Conservation (phyloP, 2,797 vertebrate species). For the Gallinago solitaria region DNA sequence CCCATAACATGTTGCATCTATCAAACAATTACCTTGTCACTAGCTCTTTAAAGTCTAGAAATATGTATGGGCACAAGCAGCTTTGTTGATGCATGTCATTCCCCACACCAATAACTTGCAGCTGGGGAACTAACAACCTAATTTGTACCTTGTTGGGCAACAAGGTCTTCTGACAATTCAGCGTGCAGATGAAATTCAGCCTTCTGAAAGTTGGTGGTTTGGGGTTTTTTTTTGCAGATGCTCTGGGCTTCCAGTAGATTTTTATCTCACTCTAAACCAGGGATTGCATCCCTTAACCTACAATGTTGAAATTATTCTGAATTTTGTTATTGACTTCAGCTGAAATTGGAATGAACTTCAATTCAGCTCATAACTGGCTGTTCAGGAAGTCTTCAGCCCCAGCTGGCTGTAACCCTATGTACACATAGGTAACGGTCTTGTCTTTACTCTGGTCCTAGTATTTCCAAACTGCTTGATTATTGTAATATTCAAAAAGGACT, state of each 20-base stretch:
- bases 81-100: neutral
- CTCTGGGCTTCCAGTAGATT: neutral
- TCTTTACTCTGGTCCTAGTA: neutral
- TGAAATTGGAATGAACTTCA: neutral
- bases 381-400: neutral
- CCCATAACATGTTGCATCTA: neutral
- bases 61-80: neutral
- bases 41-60: conserved; percentile 18
- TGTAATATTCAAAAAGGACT: neutral
- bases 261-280: neutral
- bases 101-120: neutral
- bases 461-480: neutral
- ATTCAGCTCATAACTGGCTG: neutral
- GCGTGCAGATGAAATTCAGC: neutral
- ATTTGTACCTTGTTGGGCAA: neutral
- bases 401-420: neutral
- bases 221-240: neutral
- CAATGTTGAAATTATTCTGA: neutral
- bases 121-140: conserved; percentile 15
- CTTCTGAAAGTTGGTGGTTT: neutral
- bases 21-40: conserved; percentile 48
- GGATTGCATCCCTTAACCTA: neutral
- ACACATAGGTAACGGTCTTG: neutral
- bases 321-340: neutral
- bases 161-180: neutral